Conservation (phyloP, 2,888 invertebrate genomes). For the Megalurothrips usitatus region DNA sequence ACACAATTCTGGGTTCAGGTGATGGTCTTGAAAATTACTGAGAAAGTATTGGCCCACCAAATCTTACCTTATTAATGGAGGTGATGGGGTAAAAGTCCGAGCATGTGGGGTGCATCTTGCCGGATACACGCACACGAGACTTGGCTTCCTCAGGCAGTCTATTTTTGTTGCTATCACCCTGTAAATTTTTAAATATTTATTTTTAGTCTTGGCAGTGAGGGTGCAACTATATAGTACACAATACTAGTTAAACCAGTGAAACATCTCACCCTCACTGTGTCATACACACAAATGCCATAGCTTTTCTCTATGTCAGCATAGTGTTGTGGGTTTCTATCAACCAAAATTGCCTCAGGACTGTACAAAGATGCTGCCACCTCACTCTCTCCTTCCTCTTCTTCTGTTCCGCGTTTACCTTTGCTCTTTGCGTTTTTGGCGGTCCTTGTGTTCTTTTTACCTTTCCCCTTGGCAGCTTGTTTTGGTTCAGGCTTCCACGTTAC, state of each 20-base stretch:
- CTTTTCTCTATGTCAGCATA: constrained; percentile 6
- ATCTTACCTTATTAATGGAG: constrained; percentile 34
- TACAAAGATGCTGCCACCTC: neutral
- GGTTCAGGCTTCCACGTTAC: neutral
- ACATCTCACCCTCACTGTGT: neutral
- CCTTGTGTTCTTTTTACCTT: neutral
- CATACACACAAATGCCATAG: neutral
- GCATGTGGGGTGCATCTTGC: constrained; percentile 39
- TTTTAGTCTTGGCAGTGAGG: neutral
- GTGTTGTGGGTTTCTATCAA: neutral
- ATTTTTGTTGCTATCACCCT: neutral
- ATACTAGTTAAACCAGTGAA: neutral
- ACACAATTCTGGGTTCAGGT: constrained; percentile 27
- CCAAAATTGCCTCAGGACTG: neutral
- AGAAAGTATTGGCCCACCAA: constrained; percentile 26
- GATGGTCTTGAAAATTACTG: constrained; percentile 15
- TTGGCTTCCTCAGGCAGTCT: constrained; percentile 36
- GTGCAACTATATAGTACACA: too few relatives aligned
- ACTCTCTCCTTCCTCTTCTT: neutral
- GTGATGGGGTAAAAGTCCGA: constrained; percentile 46
- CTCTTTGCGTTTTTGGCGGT: neutral
- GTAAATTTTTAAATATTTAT: neutral
- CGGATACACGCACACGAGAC: constrained; percentile 36
- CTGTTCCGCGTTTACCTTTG: neutral
- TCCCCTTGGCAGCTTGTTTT: neutral